Conservation (phyloP, 30 jellyfish, hydroid and myxozoan genomes). For the Morbakka virulenta region DNA sequence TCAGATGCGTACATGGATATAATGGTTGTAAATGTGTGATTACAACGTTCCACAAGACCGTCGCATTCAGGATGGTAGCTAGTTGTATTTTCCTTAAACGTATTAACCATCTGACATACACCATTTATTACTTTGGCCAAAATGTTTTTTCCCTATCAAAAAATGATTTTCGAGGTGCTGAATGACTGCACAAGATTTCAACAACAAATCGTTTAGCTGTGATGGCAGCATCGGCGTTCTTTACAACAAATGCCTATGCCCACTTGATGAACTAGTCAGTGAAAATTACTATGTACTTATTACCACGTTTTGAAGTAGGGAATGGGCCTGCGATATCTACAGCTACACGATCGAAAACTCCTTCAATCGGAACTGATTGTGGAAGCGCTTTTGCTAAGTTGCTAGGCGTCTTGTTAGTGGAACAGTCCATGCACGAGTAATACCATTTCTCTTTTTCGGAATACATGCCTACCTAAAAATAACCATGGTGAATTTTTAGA, state of each 20-base stretch:
- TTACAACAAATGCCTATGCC: slow-evolving; percentile 68
- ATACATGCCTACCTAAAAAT: slow-evolving; percentile 59
- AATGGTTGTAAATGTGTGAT: too few relatives aligned
- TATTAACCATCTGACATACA: too few relatives aligned
- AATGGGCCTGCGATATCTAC: slow-evolving; percentile 74
- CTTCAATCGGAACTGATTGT: too few relatives aligned
- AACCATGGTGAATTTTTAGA: slow-evolving; percentile 6
- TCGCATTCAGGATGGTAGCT: slow-evolving; percentile 50
- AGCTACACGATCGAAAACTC: slow-evolving; percentile 64
- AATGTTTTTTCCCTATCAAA: slow-evolving; percentile 57
- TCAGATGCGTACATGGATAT: slow-evolving; percentile 55
- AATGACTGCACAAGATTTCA: slow-evolving; percentile 53
- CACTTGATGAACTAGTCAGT: slow-evolving; percentile 40
- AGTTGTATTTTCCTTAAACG: too few relatives aligned
- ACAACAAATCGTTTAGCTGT: slow-evolving; percentile 47
- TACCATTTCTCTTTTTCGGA: slow-evolving; percentile 38
- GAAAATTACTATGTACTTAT: slow-evolving; percentile 36
- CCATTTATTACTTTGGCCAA: slow-evolving; percentile 42
- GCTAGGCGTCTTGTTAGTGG: too few relatives aligned
- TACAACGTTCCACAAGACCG: slow-evolving; percentile 50
- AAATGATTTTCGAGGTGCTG: slow-evolving; percentile 39
- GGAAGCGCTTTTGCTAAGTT: too few relatives aligned
- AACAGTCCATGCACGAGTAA: slow-evolving; percentile 55
- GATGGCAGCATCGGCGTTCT: slow-evolving; percentile 37
- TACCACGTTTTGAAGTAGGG: slow-evolving; percentile 58